These are phyloP conservation scores for Echinometra lucunter DNA, from an alignment of 53 echinoderm and acorn worm species.

Conservation along the genomic window DNA sequence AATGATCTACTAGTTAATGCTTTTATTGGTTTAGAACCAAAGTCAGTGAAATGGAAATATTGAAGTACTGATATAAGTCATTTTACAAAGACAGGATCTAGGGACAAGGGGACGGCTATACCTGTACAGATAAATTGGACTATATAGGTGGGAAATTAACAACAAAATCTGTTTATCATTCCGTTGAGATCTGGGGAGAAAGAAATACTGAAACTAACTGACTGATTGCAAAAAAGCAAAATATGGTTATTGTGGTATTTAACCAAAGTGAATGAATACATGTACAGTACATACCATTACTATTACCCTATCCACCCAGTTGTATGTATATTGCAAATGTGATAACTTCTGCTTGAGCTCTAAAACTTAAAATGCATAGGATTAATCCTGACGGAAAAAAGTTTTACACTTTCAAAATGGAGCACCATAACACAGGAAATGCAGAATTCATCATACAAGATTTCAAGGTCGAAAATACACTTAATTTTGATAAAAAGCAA, in stretches of 20 bases:
- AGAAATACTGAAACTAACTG: neutral
- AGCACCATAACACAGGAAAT: constrained; percentile 33
- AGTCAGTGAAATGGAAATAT: neutral
- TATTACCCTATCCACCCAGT: neutral
- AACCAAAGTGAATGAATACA: constrained; percentile 10
- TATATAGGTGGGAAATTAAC: neutral
- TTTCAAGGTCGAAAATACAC: constrained; percentile 43
- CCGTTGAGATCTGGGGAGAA: neutral
- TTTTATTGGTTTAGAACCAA: neutral
- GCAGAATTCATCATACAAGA: constrained; percentile 15
- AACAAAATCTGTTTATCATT: neutral
- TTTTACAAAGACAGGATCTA: neutral
- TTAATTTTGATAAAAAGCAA: neutral
- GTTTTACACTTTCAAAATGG: neutral
- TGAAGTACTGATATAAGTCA: constrained; percentile 43
- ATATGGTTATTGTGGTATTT: neutral
- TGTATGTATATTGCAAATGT: constrained; percentile 2
- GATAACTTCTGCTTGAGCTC: neutral
- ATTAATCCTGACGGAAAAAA: neutral
- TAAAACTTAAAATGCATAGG: neutral
- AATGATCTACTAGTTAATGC: neutral
- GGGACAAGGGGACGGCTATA: neutral
- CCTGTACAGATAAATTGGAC: neutral
- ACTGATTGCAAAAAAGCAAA: neutral
- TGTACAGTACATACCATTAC: neutral